Percentiles rank a stretch among this genome's conserved stretches.
phyloP scores from a whole-genome alignment of 2,113 vertebrate genomes.

The Vidua chalybeata region DNA sequence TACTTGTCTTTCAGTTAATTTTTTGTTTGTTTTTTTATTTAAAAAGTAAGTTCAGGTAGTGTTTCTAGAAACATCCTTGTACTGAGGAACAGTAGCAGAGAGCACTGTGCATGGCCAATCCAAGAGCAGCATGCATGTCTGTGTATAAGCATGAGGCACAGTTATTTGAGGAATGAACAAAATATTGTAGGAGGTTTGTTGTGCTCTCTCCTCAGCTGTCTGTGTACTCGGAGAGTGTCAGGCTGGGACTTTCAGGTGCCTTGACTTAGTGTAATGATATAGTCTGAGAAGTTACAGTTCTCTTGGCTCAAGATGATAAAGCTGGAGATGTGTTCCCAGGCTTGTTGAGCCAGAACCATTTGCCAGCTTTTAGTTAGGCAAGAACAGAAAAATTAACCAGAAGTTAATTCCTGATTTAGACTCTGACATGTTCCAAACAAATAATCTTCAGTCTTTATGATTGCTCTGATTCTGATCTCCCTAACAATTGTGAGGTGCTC shows the following conservation, averaged over 20 bases:
- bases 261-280: rapidly evolving
- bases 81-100: background rate
- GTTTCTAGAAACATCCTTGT: background rate
- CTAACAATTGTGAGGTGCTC: background rate
- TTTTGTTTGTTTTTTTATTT: background rate
- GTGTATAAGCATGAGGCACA: background rate
- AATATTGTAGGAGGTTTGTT: background rate
- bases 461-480: background rate
- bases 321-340: background rate
- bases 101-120: background rate
- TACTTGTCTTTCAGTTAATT: background rate
- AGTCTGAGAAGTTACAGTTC: background rate
- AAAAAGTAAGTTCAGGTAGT: background rate
- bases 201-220: background rate
- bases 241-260: background rate
- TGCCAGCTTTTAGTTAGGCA: background rate
- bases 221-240: background rate
- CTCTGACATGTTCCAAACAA: background rate
- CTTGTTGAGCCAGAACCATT: background rate
- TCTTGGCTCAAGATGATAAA: background rate
- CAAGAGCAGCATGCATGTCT: background rate
- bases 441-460: background rate
- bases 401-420: background rate
- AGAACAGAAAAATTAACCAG: background rate
- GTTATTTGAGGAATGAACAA: background rate